These are phyloP conservation scores for Gymnoscopelus braueri DNA, from an alignment of 2,797 vertebrate genomes.

Conservation along the genomic window DNA sequence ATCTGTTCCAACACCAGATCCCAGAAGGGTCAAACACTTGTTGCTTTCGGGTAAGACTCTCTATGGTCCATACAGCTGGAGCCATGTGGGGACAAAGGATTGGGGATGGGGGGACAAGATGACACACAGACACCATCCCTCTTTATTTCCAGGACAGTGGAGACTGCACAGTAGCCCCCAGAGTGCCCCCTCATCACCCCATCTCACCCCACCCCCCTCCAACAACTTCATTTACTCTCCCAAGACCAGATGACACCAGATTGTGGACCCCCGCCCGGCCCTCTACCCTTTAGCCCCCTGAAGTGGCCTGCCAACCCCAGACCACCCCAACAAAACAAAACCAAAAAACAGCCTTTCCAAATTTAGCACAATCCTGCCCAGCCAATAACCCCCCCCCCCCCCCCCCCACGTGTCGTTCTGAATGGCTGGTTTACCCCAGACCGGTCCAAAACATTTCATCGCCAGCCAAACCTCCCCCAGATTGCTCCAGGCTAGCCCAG, in stretches of 20 bases:
- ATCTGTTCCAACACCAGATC: background rate
- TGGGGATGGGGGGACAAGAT: constrained; percentile 53
- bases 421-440: background rate
- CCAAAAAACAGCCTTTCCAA: background rate
- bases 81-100: constrained; percentile 50
- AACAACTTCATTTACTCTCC: constrained; percentile 58
- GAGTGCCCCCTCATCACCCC: constrained; percentile 9
- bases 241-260: constrained; percentile 63
- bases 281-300: background rate
- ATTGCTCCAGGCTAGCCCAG: constrained; percentile 3
- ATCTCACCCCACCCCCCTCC: constrained; percentile 13
- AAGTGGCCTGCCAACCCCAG: constrained; percentile 20
- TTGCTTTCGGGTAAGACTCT: constrained; percentile 6
- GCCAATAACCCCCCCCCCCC: constrained; percentile 8
- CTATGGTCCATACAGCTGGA: constrained; percentile 48
- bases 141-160: constrained; percentile 73
- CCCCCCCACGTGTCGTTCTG: background rate
- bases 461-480: background rate
- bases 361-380: constrained; percentile 14
- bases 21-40: background rate
- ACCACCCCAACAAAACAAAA: constrained; percentile 21
- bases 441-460: background rate
- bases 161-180: constrained; percentile 52
- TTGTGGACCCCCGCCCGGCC: constrained; percentile 30
- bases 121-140: constrained; percentile 60